Evolutionary conservation across 2,797 vertebrate species (phyloP).

Genomic region (Myotis vivesi): DNA sequence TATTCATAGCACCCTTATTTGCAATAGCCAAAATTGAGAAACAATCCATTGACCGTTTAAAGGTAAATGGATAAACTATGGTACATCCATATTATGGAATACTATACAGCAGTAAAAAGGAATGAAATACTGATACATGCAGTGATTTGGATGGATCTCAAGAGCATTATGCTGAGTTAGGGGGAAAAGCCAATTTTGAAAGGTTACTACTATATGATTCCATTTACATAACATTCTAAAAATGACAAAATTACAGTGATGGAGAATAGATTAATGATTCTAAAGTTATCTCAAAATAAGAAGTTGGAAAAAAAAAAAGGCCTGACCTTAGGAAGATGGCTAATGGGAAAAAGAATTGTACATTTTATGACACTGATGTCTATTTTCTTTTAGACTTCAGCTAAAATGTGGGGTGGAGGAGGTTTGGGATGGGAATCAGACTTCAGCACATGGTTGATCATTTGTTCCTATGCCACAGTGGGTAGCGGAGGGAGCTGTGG

Average conservation of each 20-base stretch:
- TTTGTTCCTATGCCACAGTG: background rate
- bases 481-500: background rate
- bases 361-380: background rate
- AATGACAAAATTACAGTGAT: background rate
- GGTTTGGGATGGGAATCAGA: background rate
- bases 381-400: background rate
- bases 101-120: background rate
- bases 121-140: background rate
- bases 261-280: background rate
- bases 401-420: background rate
- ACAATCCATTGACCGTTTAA: background rate
- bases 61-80: background rate
- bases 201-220: background rate
- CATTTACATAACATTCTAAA: background rate
- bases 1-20: background rate
- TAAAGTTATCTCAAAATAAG: conserved; percentile 10
- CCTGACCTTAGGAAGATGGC: background rate
- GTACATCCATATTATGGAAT: background rate
- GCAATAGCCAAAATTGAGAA: background rate
- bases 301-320: background rate
- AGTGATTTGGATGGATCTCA: background rate
- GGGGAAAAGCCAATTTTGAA: background rate
- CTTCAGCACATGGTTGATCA: background rate
- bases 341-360: background rate
- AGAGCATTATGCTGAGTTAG: background rate